Base-by-base conservation (phyloP, 2,797 vertebrate genomes). In the Geotrypetes seraphini region DNA sequence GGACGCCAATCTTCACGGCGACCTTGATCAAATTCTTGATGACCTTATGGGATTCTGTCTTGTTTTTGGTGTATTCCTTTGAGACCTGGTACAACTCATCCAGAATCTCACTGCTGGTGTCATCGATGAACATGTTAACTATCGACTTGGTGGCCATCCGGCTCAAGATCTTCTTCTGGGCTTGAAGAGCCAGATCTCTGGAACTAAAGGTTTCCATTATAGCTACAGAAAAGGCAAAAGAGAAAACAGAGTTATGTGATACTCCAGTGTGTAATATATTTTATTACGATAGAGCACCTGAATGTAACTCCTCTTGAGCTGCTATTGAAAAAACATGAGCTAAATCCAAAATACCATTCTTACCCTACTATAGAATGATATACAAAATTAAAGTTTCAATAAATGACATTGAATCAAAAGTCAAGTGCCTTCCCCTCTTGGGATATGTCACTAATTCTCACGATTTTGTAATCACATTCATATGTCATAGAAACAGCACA, bases 41-140 rank as follows among this genome's bases (percentile, higher is more conserved):
- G n/a, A 94, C 84, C 32, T 89, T 84, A 41, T 92, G 89, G 17
- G 91, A 84, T 63, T 87, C 84, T 0, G 50, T 2, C 30, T 85
- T 84, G 46, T 83, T 89, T 5, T 74, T 82, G 0, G 76, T 81
- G 63, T 78, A 83, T 36, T 83, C 81, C 37, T 89, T 92, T 46
- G 90, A 94, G 57, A 92, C 79, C 0, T 79, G 80, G 73, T 95
- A 94, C 8, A 95, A 85, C 55, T 95, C 91, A 1, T 95, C 91
- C 22, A 95, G 57, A 55, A 95, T 89, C 60, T 89, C 87, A 2
- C 87, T 87, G 64, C 77, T 89, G 27, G 85, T 88, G 59, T 95
- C 90, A 3, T 95, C 91, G 1, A 93, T 87, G 60, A 95, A 89
- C 78, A 90, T 84, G 13, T 92, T 84, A 17, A 78, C 84, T 7